phyloP scores from a whole-genome alignment of 2,113 vertebrate genomes.

The Psittacus erithacus region DNA sequence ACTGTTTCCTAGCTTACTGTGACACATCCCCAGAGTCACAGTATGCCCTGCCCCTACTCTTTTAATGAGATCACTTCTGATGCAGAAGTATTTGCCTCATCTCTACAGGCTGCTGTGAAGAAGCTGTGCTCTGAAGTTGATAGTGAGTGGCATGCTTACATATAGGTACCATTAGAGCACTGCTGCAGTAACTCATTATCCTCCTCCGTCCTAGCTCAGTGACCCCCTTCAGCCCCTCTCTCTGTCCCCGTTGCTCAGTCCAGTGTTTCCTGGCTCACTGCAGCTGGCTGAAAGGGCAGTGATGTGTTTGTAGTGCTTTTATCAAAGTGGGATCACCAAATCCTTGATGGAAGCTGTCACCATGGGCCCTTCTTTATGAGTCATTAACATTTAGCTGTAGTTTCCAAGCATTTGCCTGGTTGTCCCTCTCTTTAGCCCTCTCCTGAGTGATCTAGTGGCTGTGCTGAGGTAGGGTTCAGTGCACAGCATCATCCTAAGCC shows the following conservation, averaged over 20 bases:
- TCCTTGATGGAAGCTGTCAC: background rate
- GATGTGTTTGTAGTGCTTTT: background rate
- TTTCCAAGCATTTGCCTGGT: background rate
- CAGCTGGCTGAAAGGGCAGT: constrained; percentile 25
- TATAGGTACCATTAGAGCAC: background rate
- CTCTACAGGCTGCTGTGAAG: background rate
- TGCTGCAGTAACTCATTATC: background rate
- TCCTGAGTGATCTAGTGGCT: accelerated
- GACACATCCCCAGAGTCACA: background rate
- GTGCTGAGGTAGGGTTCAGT: background rate
- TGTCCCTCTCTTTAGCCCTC: background rate
- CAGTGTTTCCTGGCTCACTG: background rate
- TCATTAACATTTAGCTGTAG: background rate
- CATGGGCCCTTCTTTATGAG: background rate
- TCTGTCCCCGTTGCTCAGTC: background rate
- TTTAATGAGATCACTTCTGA: background rate
- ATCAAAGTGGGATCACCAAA: background rate
- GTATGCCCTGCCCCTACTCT: background rate
- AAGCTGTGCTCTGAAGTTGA: background rate
- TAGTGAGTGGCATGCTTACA: background rate
- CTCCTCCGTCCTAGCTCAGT: background rate
- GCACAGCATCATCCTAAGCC: background rate
- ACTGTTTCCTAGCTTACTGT: background rate
- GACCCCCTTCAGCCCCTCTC: background rate
- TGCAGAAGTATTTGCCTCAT: background rate